These are phyloP conservation scores for Sphinx pinastri DNA, from an alignment of 2,888 invertebrate genomes.

Conservation along the genomic window DNA sequence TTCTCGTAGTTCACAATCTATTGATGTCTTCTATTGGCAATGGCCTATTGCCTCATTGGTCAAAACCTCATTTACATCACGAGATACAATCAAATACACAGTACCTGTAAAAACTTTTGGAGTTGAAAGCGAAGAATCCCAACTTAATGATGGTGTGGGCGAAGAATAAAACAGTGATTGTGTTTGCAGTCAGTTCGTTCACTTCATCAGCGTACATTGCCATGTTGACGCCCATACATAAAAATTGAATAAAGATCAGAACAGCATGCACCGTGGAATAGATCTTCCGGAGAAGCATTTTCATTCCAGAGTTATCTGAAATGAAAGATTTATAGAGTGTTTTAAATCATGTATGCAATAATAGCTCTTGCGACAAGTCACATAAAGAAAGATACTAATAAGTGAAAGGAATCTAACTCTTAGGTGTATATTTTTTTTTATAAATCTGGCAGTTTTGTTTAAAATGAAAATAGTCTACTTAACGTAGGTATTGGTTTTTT, in stretches of 20 bases:
- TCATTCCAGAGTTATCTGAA: slow-evolving; percentile 72
- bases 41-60: too few relatives aligned
- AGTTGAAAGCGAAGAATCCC: slow-evolving; percentile 88
- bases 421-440: too few relatives aligned
- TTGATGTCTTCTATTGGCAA: not conserved
- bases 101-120: slow-evolving; percentile 88
- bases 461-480: too few relatives aligned
- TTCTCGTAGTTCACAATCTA: too few relatives aligned
- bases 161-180: slow-evolving; percentile 92
- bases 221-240: slow-evolving; percentile 87
- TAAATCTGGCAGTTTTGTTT: too few relatives aligned
- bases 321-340: not conserved
- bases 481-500: too few relatives aligned
- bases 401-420: too few relatives aligned
- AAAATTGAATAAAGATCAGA: slow-evolving; percentile 85
- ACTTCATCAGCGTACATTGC: slow-evolving; percentile 89
- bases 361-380: too few relatives aligned
- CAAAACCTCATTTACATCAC: too few relatives aligned
- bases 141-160: slow-evolving; percentile 90
- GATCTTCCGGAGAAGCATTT: slow-evolving; percentile 83
- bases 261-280: slow-evolving; percentile 86
- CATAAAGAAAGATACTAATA: too few relatives aligned
- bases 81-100: not conserved
- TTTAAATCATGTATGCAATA: too few relatives aligned
- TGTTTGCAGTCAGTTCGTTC: slow-evolving; percentile 89